Base-by-base conservation (phyloP, 2,888 invertebrate genomes). In the Aquatica leii region DNA sequence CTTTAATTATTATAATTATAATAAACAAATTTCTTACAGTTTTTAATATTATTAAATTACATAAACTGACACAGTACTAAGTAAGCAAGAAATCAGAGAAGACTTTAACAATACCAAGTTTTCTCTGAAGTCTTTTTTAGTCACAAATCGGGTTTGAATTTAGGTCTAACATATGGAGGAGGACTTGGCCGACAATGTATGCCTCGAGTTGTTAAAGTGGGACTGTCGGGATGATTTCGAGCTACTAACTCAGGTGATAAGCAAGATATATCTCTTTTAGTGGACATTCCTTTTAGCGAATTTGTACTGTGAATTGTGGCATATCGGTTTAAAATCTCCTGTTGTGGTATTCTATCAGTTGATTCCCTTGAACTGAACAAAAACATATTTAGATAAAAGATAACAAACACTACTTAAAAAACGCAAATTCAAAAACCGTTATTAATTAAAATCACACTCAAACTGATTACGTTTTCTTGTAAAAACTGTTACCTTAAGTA, bases 321-420 rank as follows among this genome's bases (percentile, higher is more conserved):
- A 73, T 87, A 88, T 73, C 88, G 88, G 2, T 87, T 87, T 5
- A 46, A 18, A 84, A 87, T 86, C 80, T 88, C 87, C 24, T 86
- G 86, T 9, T 84, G 84, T 6, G 86, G 80, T 24, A 80, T 77
- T 37, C 78, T 74, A n/a, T 74, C 73, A 15, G 1, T 34, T 70
- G 84, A 81, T 12, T 80, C 76, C 69, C 80, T 82, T 57, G 77
- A 76, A 59, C 81, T 82, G 70, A 21, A 21, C 18, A 48, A 48
- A 48, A 12, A 12, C 3, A 12, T 3, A 5, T 37, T 37, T 37
- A 37, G 11, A 12, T 4, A 15, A 8, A 17, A 15, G 3, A 17
- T 43, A 15, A 15, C 8, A 15, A 15, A 40, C 12, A 40, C n/a
- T n/a, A 40, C 14, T 40, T 40, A 12, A 20, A 9, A 34, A 34